A percentile compares a stretch with the other conserved stretches of the same genome.
phyloP scores from a whole-genome alignment of 2,888 invertebrate species.

The Empis livida region DNA sequence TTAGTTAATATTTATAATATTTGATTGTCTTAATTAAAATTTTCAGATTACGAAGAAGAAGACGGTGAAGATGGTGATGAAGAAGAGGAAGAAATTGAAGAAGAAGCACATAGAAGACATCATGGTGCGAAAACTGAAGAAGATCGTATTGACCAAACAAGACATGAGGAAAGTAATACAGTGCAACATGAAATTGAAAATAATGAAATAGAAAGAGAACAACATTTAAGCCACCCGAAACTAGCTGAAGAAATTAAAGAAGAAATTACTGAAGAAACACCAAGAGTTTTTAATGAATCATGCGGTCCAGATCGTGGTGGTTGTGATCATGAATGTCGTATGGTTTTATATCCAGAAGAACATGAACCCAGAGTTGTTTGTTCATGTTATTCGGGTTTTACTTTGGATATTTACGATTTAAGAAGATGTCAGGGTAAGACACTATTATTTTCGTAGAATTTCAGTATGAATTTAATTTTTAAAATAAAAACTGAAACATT shows the following conservation, averaged over 20 bases:
- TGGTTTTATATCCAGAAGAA: conserved; percentile 30
- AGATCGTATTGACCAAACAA: background rate
- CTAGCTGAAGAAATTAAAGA: too few species aligned
- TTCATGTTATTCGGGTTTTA: conserved; percentile 34
- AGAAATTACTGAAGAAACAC: conserved; percentile 13
- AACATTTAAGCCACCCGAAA: too few species aligned
- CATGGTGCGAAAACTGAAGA: conserved; percentile 7
- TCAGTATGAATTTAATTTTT: background rate
- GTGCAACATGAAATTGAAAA: conserved; percentile 19
- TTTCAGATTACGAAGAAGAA: conserved; percentile 8
- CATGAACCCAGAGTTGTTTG: conserved; percentile 29
- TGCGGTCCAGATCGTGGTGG: conserved; percentile 37
- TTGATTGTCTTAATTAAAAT: conserved; percentile 9
- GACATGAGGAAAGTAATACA: conserved; percentile 1
- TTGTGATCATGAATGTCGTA: conserved; percentile 40
- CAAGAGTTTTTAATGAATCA: conserved; percentile 23
- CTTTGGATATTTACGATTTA: conserved; percentile 35
- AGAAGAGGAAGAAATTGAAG: background rate
- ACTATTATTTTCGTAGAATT: too few species aligned
- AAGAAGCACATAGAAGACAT: conserved; percentile 1
- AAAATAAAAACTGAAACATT: background rate
- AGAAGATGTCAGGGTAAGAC: conserved; percentile 29
- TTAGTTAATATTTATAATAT: too few species aligned
- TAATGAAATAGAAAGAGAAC: conserved; percentile 12
- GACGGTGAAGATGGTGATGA: conserved; percentile 3